These are phyloP conservation scores for Glyptemys insculpta DNA, from an alignment of 2,797 vertebrate species.

Conservation along the genomic window DNA sequence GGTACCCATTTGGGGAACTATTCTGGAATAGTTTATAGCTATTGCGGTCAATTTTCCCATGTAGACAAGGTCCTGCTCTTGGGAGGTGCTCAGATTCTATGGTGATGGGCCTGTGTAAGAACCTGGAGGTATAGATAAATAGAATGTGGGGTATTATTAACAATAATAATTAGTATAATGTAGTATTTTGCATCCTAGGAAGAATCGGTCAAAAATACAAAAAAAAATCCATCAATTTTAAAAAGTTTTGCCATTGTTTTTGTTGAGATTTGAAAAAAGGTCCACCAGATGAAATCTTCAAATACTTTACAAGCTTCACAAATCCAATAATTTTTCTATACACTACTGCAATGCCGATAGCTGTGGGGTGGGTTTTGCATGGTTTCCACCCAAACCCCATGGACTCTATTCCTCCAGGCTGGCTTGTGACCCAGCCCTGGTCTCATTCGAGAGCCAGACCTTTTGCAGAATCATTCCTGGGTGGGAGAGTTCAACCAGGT, in stretches of 20 bases:
- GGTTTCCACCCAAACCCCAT: background rate
- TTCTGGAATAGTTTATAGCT: background rate
- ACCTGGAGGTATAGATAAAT: background rate
- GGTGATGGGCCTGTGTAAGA: background rate
- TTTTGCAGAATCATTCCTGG: background rate
- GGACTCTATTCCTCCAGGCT: background rate
- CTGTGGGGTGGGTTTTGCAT: background rate
- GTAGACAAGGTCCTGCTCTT: background rate
- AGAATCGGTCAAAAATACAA: background rate
- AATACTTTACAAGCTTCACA: background rate
- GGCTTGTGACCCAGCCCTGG: background rate
- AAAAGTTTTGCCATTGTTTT: background rate
- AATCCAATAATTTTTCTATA: background rate
- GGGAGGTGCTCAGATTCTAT: background rate
- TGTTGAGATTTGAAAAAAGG: background rate
- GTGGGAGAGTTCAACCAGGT: background rate
- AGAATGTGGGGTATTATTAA: background rate
- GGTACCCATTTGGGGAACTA: constrained; percentile 9
- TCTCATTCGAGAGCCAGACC: background rate
- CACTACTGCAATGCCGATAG: background rate
- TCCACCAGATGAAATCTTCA: background rate
- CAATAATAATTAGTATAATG: background rate
- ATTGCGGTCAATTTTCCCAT: background rate
- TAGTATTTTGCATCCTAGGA: background rate
- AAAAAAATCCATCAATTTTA: background rate